Evolutionary conservation across 2,888 invertebrate species (phyloP).

Genomic region (Phengaris arion): DNA sequence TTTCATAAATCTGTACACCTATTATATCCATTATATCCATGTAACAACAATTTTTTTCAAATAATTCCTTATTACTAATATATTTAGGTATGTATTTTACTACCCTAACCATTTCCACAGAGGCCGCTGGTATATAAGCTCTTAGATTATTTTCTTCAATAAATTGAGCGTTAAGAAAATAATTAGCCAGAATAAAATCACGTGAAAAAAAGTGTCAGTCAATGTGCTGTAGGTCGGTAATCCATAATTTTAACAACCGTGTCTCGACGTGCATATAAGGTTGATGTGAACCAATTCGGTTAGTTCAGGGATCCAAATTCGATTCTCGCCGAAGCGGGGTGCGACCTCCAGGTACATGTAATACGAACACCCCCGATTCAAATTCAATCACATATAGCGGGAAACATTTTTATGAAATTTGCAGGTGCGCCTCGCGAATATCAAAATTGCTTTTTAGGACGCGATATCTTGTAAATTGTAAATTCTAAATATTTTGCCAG

Average conservation of each 20-base stretch:
- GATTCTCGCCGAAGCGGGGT: constrained; percentile 66
- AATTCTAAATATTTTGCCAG: background rate
- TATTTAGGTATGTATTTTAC: no score
- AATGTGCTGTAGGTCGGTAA: background rate
- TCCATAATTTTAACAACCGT: constrained; percentile 36
- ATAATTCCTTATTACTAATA: no score
- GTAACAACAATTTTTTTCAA: no score
- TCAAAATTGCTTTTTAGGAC: background rate
- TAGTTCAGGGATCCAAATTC: constrained; percentile 69
- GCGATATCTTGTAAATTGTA: background rate
- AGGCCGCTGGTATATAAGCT: no score
- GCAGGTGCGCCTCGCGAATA: constrained; percentile 28
- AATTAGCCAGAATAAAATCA: background rate
- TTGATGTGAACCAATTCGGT: constrained; percentile 72
- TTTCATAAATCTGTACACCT: no score
- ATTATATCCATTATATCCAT: no score
- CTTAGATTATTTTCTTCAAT: no score
- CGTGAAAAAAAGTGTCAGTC: background rate
- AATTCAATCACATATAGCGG: constrained; percentile 58
- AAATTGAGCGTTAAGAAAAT: no score
- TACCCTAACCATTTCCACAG: no score
- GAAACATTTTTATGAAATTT: constrained; percentile 54
- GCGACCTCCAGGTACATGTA: constrained; percentile 57
- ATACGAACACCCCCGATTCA: constrained; percentile 50
- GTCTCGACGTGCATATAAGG: constrained; percentile 53